These are phyloP conservation scores for Notolabrus celidotus DNA, from an alignment of 2,797 vertebrate species.

Conservation along the genomic window DNA sequence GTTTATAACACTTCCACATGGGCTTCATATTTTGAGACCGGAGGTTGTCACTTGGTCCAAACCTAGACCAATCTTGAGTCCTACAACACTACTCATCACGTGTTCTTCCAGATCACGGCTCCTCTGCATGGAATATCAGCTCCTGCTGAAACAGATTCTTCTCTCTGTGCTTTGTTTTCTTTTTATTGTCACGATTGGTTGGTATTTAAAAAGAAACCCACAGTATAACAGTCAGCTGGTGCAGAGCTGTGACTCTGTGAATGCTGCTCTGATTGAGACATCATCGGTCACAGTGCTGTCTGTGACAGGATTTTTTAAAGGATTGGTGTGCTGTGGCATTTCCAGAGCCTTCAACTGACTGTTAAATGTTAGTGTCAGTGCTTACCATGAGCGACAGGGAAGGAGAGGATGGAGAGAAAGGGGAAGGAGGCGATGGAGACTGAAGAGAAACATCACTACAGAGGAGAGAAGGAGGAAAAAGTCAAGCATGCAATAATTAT, in stretches of 20 bases:
- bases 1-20: too few species aligned
- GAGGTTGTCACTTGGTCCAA: too few species aligned
- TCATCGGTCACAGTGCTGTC: constrained; percentile 21
- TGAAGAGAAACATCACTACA: not conserved
- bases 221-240: constrained; percentile 5
- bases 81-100: not conserved
- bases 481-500: not conserved
- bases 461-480: constrained; percentile 1
- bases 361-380: constrained; percentile 4
- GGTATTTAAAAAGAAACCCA: constrained; percentile 13
- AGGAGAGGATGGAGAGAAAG: not conserved
- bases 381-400: not conserved
- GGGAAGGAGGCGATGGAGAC: not conserved
- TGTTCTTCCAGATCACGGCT: not conserved
- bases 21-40: too few species aligned
- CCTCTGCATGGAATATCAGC: not conserved
- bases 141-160: not conserved
- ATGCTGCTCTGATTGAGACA: constrained; percentile 49
- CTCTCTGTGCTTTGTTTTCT: not conserved
- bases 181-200: not conserved
- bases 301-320: constrained; percentile 28
- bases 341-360: constrained; percentile 17
- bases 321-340: constrained; percentile 12
- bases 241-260: constrained; percentile 27
- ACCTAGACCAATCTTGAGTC: too few species aligned